These are phyloP conservation scores for Bombus vancouverensis DNA, from an alignment of 1,140 invertebrate species.

Conservation along the genomic window DNA sequence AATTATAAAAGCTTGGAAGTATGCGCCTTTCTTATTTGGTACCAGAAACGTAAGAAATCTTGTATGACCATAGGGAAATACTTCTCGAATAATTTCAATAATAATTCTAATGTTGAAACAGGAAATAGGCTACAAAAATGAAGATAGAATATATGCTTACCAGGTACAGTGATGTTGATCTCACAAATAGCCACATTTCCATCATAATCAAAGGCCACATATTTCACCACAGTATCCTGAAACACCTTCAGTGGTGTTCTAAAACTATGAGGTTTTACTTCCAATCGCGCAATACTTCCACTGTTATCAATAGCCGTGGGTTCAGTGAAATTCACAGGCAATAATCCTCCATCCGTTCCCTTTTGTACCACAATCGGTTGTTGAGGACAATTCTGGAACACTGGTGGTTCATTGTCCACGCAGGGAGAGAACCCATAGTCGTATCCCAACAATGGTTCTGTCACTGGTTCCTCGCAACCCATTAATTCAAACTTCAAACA, in stretches of 20 bases:
- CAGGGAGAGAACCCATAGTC: slow-evolving; percentile 97
- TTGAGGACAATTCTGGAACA: slow-evolving; percentile 97
- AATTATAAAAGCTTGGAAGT: no score
- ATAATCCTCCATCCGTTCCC: slow-evolving; percentile 91
- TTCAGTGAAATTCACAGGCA: slow-evolving; percentile 96
- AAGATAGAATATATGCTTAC: slow-evolving; percentile 71
- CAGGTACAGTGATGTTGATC: slow-evolving; percentile 96
- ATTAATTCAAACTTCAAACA: slow-evolving; percentile 98
- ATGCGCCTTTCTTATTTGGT: no score
- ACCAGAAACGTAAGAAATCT: no score
- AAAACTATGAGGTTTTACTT: slow-evolving; percentile 95
- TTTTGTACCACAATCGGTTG: slow-evolving; percentile 95
- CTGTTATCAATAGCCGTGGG: slow-evolving; percentile 97
- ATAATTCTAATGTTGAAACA: no score
- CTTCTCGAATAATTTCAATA: no score
- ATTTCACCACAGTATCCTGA: slow-evolving; percentile 96
- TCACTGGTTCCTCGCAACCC: slow-evolving; percentile 94
- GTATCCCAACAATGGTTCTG: slow-evolving; percentile 93
- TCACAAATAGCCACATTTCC: slow-evolving; percentile 98
- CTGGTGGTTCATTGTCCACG: slow-evolving; percentile 97
- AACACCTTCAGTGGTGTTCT: slow-evolving; percentile 94
- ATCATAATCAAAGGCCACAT: slow-evolving; percentile 97
- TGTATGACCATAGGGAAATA: no score
- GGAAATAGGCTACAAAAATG: not conserved
- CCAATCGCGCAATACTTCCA: slow-evolving; percentile 94